Evolutionary conservation across 2,888 invertebrate species (phyloP).

Genomic region (Cheiracanthium punctorium): DNA sequence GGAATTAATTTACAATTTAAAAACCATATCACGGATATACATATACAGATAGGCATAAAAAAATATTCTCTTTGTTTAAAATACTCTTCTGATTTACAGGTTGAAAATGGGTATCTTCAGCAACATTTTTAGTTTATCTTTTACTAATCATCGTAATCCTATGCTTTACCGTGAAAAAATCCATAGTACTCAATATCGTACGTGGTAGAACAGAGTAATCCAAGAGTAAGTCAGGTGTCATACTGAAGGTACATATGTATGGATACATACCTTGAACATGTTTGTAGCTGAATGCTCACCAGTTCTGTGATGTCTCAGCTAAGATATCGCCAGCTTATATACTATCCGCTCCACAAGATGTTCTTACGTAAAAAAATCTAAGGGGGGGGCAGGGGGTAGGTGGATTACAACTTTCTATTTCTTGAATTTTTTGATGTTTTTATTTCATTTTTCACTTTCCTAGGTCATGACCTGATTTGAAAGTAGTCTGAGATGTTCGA

Average conservation of each 20-base stretch:
- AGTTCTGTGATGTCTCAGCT: not conserved
- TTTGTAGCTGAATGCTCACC: conserved; percentile 9
- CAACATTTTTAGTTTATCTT: too few species aligned
- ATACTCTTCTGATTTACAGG: too few species aligned
- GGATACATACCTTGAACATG: conserved; percentile 63
- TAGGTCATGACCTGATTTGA: conserved; percentile 67
- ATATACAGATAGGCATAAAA: too few species aligned
- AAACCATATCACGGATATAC: too few species aligned
- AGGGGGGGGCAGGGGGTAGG: conserved; percentile 33
- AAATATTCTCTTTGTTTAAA: too few species aligned
- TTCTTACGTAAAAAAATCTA: not conserved
- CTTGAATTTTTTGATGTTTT: conserved; percentile 51
- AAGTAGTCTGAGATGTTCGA: conserved; percentile 40
- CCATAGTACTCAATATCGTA: too few species aligned
- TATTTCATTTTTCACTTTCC: conserved; percentile 65
- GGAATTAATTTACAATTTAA: too few species aligned
- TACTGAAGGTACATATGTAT: not conserved
- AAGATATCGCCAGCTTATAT: conserved; percentile 29
- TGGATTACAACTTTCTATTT: conserved; percentile 57
- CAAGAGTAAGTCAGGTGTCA: not conserved
- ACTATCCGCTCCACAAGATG: conserved; percentile 26
- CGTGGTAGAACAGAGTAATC: not conserved
- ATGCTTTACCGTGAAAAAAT: too few species aligned
- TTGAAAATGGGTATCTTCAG: too few species aligned
- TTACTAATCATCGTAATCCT: too few species aligned